A percentile compares a stretch with the other conserved stretches of the same genome.
Evolutionary conservation across 2,888 invertebrate genomes (phyloP).

Genomic region (Gnatocerus cornutus): DNA sequence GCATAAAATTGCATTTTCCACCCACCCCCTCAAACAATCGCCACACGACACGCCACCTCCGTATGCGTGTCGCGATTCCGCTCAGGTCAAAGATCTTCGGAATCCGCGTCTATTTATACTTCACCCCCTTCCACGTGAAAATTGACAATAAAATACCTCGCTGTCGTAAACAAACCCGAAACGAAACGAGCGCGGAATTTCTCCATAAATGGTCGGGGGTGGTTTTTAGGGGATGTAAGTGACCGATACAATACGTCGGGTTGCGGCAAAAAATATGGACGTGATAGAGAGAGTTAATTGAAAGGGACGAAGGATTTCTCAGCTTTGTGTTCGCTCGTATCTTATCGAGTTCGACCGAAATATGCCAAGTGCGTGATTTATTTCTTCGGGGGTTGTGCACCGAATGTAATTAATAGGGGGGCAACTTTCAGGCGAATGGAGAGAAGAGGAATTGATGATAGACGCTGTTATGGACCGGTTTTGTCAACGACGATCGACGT

Average conservation of each 20-base stretch:
- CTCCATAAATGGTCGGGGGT: not conserved
- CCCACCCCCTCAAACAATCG: too few relatives aligned
- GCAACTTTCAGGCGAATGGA: not conserved
- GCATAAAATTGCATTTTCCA: too few relatives aligned
- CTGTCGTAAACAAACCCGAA: slow-evolving; percentile 19
- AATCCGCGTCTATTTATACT: not conserved
- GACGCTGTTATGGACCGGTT: too few relatives aligned
- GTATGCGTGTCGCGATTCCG: slow-evolving; percentile 1
- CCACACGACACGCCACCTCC: not conserved
- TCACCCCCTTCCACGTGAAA: not conserved
- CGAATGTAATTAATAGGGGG: slow-evolving; percentile 3
- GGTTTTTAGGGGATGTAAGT: not conserved
- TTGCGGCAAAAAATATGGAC: slow-evolving; percentile 9
- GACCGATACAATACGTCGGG: not conserved
- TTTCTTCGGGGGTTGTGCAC: slow-evolving; percentile 8
- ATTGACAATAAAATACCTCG: slow-evolving; percentile 18
- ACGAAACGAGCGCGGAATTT: too few relatives aligned
- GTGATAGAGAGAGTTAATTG: slow-evolving; percentile 16
- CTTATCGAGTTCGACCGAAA: slow-evolving; percentile 18
- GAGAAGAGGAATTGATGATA: too few relatives aligned
- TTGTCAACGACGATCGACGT: too few relatives aligned
- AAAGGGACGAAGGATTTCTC: slow-evolving; percentile 12
- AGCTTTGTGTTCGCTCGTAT: slow-evolving; percentile 17
- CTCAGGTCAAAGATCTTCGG: not conserved
- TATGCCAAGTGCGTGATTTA: slow-evolving; percentile 32